Evolutionary conservation across 2,113 vertebrate genomes (phyloP).

Genomic region (Scomber japonicus): DNA sequence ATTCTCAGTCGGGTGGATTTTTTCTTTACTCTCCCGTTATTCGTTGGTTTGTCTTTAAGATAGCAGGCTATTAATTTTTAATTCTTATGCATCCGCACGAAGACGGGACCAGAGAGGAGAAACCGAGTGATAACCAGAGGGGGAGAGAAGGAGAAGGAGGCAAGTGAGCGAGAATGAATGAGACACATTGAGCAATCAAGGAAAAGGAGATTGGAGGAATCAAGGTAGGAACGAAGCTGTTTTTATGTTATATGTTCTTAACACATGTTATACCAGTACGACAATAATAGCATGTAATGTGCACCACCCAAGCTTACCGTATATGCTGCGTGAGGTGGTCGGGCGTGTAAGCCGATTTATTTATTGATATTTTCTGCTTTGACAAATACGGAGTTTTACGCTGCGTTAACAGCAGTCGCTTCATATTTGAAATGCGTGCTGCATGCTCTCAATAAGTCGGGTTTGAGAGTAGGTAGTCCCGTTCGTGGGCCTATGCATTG

Average conservation of each 20-base stretch:
- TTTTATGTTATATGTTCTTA: slow-evolving; percentile 46
- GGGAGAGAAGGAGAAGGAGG: slow-evolving; percentile 68
- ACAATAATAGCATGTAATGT: slow-evolving; percentile 39
- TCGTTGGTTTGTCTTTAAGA: slow-evolving; percentile 69
- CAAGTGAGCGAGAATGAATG: slow-evolving; percentile 81
- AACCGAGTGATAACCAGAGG: slow-evolving; percentile 77
- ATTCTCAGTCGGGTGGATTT: slow-evolving; percentile 56
- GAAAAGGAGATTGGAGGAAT: slow-evolving; percentile 79
- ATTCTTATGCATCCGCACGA: slow-evolving; percentile 86
- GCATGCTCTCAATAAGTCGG: slow-evolving; percentile 35
- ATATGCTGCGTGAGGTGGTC: slow-evolving; percentile 39
- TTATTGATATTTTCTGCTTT: slow-evolving; percentile 66
- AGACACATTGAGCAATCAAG: slow-evolving; percentile 78
- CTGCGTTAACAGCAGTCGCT: slow-evolving; percentile 62
- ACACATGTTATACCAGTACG: slow-evolving; percentile 32
- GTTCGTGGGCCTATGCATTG: slow-evolving; percentile 36
- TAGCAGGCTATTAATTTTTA: slow-evolving; percentile 81
- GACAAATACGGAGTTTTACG: slow-evolving; percentile 55
- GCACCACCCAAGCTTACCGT: slow-evolving; percentile 20
- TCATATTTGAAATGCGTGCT: slow-evolving; percentile 51
- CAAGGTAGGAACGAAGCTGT: slow-evolving; percentile 78
- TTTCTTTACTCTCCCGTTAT: background rate
- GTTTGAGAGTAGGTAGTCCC: background rate
- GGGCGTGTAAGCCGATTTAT: slow-evolving; percentile 68
- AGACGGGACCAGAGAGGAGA: slow-evolving; percentile 80